These are phyloP conservation scores for Monopis laevigella DNA, from an alignment of 2,888 invertebrate species.

Conservation along the genomic window DNA sequence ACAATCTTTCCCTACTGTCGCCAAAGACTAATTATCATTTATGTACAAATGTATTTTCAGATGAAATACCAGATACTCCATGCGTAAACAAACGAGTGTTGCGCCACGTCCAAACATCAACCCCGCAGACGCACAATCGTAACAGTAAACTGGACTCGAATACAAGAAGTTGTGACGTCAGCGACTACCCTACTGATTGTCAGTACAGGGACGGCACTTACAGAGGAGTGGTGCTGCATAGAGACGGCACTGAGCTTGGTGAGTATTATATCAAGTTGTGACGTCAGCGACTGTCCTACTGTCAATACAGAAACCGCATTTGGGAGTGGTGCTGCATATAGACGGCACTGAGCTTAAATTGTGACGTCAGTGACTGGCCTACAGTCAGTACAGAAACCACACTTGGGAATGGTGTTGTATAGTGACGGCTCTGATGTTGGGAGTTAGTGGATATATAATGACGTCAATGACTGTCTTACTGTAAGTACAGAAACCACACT, in stretches of 20 bases:
- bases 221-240: slow-evolving; percentile 44
- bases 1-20: no score
- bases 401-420: slow-evolving; percentile 44
- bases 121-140: slow-evolving; percentile 35
- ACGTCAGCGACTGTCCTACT: slow-evolving; percentile 19
- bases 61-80: slow-evolving; percentile 39
- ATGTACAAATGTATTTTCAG: no score
- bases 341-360: slow-evolving; percentile 50
- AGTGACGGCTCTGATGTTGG: slow-evolving; percentile 56
- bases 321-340: slow-evolving; percentile 43
- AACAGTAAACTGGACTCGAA: slow-evolving; percentile 15
- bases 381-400: no score
- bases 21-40: no score
- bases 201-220: slow-evolving; percentile 47
- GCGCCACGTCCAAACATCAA: slow-evolving; percentile 48
- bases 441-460: no score
- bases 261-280: slow-evolving; percentile 26
- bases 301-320: no score
- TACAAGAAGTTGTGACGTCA: slow-evolving; percentile 16
- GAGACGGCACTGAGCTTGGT: slow-evolving; percentile 57
- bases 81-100: slow-evolving; percentile 31
- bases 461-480: slow-evolving; percentile 19
- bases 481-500: no score
- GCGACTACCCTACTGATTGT: slow-evolving; percentile 22
- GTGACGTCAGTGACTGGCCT: slow-evolving; percentile 18